Evolutionary conservation across 2,888 invertebrate genomes (phyloP).

Genomic region (Drosophila nigricruria): DNA sequence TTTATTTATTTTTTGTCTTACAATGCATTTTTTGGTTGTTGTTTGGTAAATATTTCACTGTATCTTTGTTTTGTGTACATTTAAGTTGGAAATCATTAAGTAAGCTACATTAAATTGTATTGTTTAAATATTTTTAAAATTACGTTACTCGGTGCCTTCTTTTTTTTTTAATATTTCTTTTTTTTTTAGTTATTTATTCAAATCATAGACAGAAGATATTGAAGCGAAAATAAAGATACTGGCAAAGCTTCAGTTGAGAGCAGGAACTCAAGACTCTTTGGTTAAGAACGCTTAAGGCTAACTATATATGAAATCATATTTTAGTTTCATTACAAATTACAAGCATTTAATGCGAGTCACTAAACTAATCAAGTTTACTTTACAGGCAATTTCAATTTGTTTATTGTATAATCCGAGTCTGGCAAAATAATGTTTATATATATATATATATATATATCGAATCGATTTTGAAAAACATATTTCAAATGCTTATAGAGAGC

Average conservation of each 20-base stretch:
- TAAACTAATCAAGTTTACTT: constrained; percentile 58
- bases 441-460: not conserved
- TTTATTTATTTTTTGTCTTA: constrained; percentile 22
- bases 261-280: constrained; percentile 72
- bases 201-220: constrained; percentile 10
- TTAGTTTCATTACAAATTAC: constrained; percentile 54
- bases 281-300: constrained; percentile 60
- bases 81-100: constrained; percentile 76
- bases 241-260: constrained; percentile 52
- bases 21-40: constrained; percentile 38
- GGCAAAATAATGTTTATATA: constrained; percentile 3
- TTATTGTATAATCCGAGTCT: constrained; percentile 13
- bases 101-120: constrained; percentile 74
- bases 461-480: constrained; percentile 10
- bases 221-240: constrained; percentile 11
- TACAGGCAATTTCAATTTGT: constrained; percentile 14
- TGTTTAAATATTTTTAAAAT: constrained; percentile 56
- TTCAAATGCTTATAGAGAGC: constrained; percentile 18
- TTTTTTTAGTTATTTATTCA: not conserved
- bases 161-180: constrained; percentile 38
- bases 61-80: constrained; percentile 64
- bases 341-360: constrained; percentile 74
- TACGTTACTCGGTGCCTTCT: constrained; percentile 58
- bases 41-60: constrained; percentile 56
- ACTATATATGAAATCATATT: constrained; percentile 32